Conservation (phyloP, 2,113 vertebrate genomes). For the Cepphus grylle region DNA sequence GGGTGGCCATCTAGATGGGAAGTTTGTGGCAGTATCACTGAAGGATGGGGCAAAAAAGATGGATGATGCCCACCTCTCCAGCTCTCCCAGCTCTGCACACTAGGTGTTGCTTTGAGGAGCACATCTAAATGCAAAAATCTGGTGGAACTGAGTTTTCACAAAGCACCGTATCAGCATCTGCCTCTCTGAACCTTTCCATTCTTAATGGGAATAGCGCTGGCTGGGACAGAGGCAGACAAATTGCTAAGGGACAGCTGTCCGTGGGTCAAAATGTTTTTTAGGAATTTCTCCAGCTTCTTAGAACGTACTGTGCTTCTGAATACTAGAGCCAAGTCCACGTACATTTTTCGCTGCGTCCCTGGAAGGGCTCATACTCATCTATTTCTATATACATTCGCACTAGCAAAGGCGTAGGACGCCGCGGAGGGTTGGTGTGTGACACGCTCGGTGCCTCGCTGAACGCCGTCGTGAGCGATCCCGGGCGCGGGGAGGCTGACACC, state of each 20-base stretch:
- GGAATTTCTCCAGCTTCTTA: background rate
- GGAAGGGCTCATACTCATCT: background rate
- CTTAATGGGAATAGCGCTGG: background rate
- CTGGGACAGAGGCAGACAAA: background rate
- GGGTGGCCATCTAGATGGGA: no score
- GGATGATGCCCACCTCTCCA: background rate
- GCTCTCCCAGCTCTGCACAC: background rate
- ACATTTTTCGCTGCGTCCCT: background rate
- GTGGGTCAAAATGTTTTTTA: slow-evolving; percentile 1
- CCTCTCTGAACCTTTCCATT: background rate
- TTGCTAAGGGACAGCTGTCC: background rate
- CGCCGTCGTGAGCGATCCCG: rapidly evolving
- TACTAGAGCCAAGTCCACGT: background rate
- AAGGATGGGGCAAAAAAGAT: background rate
- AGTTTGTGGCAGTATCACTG: background rate
- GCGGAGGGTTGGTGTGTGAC: background rate
- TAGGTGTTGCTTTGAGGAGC: background rate
- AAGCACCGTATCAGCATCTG: background rate
- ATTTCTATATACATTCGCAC: background rate
- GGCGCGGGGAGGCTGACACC: slow-evolving; percentile 33
- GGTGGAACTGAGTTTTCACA: background rate
- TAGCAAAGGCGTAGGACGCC: background rate
- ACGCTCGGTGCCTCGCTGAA: rapidly evolving
- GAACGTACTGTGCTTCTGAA: background rate
- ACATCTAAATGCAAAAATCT: background rate